phyloP scores from a whole-genome alignment of 2,797 vertebrate species.

The Gymnoscopelus braueri region DNA sequence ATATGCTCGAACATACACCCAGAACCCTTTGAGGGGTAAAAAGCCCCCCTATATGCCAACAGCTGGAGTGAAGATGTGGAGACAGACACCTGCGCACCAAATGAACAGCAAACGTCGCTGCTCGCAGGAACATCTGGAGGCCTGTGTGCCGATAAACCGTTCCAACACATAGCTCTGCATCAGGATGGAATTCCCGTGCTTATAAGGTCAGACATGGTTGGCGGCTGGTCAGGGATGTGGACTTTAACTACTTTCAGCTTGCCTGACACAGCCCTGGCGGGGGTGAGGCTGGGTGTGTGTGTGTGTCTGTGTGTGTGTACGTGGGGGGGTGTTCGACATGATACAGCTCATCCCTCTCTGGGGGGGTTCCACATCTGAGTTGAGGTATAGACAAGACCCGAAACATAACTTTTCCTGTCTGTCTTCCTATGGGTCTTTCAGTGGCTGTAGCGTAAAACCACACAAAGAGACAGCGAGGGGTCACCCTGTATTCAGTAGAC shows the following conservation, averaged over 20 bases:
- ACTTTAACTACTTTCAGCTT: constrained; percentile 63
- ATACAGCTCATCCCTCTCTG: constrained; percentile 62
- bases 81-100: constrained; percentile 84
- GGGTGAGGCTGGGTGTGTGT: too few relatives aligned
- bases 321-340: constrained; percentile 63
- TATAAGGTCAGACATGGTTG: constrained; percentile 71
- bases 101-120: constrained; percentile 72
- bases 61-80: constrained; percentile 81
- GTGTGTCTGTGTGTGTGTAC: too few relatives aligned
- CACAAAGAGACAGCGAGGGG: constrained; percentile 63
- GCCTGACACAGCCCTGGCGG: constrained; percentile 40
- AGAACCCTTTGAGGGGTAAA: constrained; percentile 77
- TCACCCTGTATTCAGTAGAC: constrained; percentile 53
- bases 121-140: constrained; percentile 79
- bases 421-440: constrained; percentile 52
- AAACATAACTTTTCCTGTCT: constrained; percentile 70
- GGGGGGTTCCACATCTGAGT: constrained; percentile 68
- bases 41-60: constrained; percentile 65
- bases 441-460: constrained; percentile 60
- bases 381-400: constrained; percentile 56
- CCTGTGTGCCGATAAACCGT: constrained; percentile 59
- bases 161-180: constrained; percentile 63
- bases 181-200: constrained; percentile 66
- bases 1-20: constrained; percentile 77
- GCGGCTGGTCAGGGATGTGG: constrained; percentile 70